Conservation (phyloP, 2,113 vertebrate genomes). For the Trematomus loennbergii region DNA sequence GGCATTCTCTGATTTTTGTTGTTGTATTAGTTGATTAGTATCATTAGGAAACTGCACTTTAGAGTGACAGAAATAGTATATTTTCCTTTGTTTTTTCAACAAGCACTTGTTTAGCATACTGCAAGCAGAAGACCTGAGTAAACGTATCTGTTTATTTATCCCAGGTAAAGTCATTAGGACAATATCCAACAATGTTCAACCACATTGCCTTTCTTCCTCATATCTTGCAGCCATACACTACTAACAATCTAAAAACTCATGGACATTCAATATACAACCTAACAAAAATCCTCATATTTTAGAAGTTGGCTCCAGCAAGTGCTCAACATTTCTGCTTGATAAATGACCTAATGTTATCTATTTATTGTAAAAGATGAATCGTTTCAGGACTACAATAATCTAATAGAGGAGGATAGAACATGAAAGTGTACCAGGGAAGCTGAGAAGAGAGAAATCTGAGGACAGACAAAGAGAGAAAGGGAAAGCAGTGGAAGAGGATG, state of each 20-base stretch:
- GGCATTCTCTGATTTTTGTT: no score
- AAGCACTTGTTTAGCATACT: no score
- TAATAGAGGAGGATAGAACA: slow-evolving; percentile 1
- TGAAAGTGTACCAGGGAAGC: slow-evolving; percentile 5
- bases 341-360: slow-evolving; percentile 9
- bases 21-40: no score
- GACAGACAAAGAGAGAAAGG: slow-evolving; percentile 13
- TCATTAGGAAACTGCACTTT: no score
- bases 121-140: no score
- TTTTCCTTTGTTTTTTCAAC: no score
- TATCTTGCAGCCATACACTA: no score
- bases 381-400: slow-evolving; percentile 14
- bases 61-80: no score
- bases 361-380: slow-evolving; percentile 16
- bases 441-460: slow-evolving; percentile 20
- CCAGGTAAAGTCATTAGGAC: no score
- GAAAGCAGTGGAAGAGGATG: slow-evolving; percentile 5
- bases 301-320: neutral
- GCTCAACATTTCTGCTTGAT: neutral
- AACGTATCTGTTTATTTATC: no score
- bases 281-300: slow-evolving; percentile 1
- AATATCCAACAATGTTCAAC: no score
- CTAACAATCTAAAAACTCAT: neutral
- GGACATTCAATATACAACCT: neutral
- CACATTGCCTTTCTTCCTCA: no score